Evolutionary conservation across 2,797 vertebrate species (phyloP).

Genomic region (Scleropages formosus): DNA sequence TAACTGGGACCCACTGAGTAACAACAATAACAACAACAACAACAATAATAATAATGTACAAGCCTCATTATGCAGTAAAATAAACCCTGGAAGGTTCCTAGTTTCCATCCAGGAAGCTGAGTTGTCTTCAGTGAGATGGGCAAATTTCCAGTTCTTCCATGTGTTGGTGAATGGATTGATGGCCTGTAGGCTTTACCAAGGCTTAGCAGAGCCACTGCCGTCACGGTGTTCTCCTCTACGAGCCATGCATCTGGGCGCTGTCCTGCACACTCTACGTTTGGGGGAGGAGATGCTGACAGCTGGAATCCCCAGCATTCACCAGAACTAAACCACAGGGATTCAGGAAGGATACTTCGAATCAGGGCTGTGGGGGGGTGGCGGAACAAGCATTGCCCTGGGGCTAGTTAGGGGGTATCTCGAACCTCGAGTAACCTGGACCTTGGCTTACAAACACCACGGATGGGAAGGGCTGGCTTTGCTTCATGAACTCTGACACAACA

Average conservation of each 20-base stretch:
- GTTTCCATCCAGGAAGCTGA: background rate
- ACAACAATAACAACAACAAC: too few species aligned
- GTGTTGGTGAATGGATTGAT: background rate
- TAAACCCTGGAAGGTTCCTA: background rate
- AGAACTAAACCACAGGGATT: constrained; percentile 53
- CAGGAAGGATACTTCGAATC: constrained; percentile 43
- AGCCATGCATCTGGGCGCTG: background rate
- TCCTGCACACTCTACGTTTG: background rate
- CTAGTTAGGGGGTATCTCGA: background rate
- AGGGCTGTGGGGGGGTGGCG: background rate
- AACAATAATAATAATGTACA: too few species aligned
- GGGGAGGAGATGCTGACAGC: constrained; percentile 38
- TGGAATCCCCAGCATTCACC: constrained; percentile 59
- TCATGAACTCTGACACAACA: background rate
- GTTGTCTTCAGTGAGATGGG: background rate
- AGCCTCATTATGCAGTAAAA: too few species aligned
- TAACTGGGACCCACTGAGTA: too few species aligned
- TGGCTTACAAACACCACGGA: background rate
- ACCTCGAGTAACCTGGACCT: background rate
- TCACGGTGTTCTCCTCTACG: constrained; percentile 7
- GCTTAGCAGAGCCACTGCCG: constrained; percentile 22
- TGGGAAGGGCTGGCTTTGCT: background rate
- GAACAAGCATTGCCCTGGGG: background rate
- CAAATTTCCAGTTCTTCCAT: background rate
- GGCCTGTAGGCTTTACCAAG: constrained; percentile 24